Conservation (phyloP, 2,888 invertebrate genomes). For the Megastigmus dorsalis region DNA sequence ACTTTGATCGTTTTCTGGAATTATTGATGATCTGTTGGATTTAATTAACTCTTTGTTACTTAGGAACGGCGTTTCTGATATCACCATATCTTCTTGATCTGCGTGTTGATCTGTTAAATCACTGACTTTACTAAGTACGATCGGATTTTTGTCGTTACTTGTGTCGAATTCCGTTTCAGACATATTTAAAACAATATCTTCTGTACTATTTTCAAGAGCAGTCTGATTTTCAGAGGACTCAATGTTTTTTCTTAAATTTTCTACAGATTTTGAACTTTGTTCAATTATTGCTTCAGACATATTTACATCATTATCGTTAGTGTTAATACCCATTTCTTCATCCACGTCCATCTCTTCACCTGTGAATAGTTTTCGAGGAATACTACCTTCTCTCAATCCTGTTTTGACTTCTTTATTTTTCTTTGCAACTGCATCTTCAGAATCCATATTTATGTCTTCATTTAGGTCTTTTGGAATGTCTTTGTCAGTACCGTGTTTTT, state of each 20-base stretch:
- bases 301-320: conserved; percentile 16
- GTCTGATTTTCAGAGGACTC: conserved; percentile 31
- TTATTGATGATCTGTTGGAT: neutral
- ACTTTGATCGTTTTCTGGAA: neutral
- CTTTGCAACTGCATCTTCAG: conserved; percentile 26
- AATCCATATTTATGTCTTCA: conserved; percentile 11
- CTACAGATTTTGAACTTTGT: conserved; percentile 17
- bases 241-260: conserved; percentile 36
- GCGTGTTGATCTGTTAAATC: conserved; percentile 5
- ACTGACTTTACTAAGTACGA: neutral
- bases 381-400: conserved; percentile 43
- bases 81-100: conserved; percentile 31
- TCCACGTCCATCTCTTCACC: conserved; percentile 37
- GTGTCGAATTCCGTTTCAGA: conserved; percentile 47
- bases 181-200: conserved; percentile 53
- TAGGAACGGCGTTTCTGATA: conserved; percentile 22
- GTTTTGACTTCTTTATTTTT: conserved; percentile 45
- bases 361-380: conserved; percentile 55
- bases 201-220: conserved; percentile 40
- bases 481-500: conserved; percentile 46
- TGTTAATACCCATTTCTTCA: conserved; percentile 35
- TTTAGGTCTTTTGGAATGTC: neutral
- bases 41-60: conserved; percentile 5
- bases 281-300: neutral
- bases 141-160: neutral